Conservation (phyloP, 1,140 invertebrate genomes). For the Coptotermes formosanus region DNA sequence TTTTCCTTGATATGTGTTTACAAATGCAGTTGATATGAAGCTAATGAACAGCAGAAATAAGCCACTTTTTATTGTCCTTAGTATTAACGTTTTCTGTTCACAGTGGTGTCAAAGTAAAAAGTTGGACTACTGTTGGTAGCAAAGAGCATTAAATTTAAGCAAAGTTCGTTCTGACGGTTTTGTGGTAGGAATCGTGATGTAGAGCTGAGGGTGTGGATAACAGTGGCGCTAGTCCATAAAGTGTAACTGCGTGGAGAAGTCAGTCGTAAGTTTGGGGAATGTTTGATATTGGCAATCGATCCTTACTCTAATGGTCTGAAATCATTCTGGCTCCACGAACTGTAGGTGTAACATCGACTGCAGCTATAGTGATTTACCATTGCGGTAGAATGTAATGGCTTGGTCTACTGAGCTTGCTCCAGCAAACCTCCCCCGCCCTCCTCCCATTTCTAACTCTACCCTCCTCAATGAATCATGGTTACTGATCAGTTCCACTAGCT, state of each 20-base stretch:
- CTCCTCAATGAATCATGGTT: background rate
- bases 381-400: constrained; percentile 15
- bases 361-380: constrained; percentile 13
- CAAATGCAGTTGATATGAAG: too few relatives aligned
- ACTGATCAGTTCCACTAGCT: constrained; percentile 2
- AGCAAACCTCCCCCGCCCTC: background rate
- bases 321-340: background rate
- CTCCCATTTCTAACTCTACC: background rate
- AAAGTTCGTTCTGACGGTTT: background rate
- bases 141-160: constrained; percentile 1
- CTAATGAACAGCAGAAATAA: background rate
- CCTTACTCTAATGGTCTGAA: background rate
- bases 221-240: constrained; percentile 10
- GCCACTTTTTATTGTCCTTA: background rate
- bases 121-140: background rate
- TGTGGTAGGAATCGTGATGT: background rate
- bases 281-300: constrained; percentile 18
- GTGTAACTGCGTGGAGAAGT: background rate
- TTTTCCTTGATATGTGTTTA: too few relatives aligned
- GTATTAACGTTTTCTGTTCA: background rate
- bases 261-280: background rate
- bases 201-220: background rate
- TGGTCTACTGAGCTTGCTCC: background rate
- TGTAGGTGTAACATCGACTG: background rate
- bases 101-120: background rate